Base-by-base conservation (phyloP, 2,888 invertebrate genomes). In the Eilema caniola region DNA sequence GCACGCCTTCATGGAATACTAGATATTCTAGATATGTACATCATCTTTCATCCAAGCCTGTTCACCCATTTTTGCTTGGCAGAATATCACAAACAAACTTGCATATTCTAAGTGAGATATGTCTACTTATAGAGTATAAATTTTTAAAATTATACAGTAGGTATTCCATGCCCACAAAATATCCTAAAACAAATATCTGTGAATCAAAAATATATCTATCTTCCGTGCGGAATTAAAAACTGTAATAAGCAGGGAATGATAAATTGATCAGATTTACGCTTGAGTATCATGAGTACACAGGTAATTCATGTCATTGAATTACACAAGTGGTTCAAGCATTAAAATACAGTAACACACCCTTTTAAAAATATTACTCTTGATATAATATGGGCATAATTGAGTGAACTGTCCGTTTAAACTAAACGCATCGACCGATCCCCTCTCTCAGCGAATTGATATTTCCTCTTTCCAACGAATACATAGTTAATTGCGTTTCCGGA, bases 401-500 rank as follows among this genome's bases (percentile, higher is more conserved):
- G 87, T 84, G 82, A 85, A 87, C 82, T 85, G 88, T 84, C 85
- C 85, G 82, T 85, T 81, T 83, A 86, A 77, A 80, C 81, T 78
- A 75, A 73, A 89, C 87, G 86, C 83, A 86, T 85, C 85, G 81
- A 76, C 79, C 86, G 85, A 90, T 88, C 92, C 92, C 91, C 91
- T 85, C 89, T 85, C 83, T 74, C 84, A 84, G 87, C 89, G 93
- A 95, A 95, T 95, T 95, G 95, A 95, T 95, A 95, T 94, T 94
- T 95, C 95, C 95, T 94, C 92, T 94, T 93, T 90, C 92, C 90
- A 89, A 87, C 89, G 88, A 88, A 92, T 93, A 92, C 90, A 92
- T 91, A 90, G 91, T 92, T 95, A 94, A 95, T 95, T 95, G 92
- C 88, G 87, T 89, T 93, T 95, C 95, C 94, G 93, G 92, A 89